Evolutionary conservation across 2,888 invertebrate genomes (phyloP).

Genomic region (Physocephala rufipes): DNA sequence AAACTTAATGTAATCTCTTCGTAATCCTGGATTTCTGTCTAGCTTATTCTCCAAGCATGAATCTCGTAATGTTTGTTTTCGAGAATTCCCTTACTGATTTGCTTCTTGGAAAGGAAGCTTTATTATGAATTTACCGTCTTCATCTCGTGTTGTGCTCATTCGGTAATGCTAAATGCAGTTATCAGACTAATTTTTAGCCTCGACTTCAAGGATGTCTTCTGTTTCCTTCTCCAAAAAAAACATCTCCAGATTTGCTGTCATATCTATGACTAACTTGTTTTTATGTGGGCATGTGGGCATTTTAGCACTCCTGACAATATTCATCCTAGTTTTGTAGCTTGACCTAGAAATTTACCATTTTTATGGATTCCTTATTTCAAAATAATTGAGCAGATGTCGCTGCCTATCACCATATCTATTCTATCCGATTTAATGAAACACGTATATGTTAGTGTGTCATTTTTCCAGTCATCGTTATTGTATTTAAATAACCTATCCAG

Average conservation of each 20-base stretch:
- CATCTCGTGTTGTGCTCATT: no score
- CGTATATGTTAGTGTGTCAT: neutral
- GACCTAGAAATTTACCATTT: neutral
- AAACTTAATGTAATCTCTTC: neutral
- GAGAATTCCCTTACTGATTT: no score
- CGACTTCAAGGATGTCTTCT: neutral
- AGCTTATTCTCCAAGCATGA: no score
- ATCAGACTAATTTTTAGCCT: neutral
- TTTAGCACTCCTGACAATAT: neutral
- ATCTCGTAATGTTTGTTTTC: neutral
- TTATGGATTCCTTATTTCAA: neutral
- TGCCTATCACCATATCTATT: neutral
- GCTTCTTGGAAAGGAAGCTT: no score
- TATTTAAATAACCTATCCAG: neutral
- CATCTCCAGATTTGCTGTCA: neutral
- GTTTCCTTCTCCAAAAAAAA: no score
- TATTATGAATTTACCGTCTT: no score
- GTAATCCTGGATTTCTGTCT: slow-evolving; percentile 9
- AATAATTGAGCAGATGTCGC: neutral
- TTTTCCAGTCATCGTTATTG: neutral
- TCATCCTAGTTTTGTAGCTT: slow-evolving; percentile 3
- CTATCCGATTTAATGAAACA: neutral
- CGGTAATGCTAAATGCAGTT: neutral
- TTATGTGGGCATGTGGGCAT: neutral
- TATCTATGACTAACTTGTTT: neutral